Conservation (phyloP, 2,113 vertebrate species). For the Chloroceryle aenea region DNA sequence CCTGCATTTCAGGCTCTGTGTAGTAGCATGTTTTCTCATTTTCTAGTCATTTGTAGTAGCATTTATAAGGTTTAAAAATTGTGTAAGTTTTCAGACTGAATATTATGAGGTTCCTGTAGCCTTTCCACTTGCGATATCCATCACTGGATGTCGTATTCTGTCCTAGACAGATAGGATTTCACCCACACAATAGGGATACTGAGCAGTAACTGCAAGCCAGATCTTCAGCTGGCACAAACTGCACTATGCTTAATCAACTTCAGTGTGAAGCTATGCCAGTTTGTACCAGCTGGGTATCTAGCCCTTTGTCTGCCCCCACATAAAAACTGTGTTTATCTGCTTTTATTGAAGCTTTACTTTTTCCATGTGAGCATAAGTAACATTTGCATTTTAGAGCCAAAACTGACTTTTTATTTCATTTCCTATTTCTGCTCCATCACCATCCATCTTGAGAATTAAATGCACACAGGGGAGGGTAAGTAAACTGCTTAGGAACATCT, state of each 20-base stretch:
- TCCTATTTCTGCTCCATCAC: slow-evolving; percentile 1
- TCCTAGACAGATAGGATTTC: slow-evolving; percentile 10
- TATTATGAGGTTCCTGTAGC: neutral
- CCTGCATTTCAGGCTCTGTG: neutral
- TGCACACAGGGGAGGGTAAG: neutral
- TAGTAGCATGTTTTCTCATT: neutral
- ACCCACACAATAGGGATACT: slow-evolving; percentile 7
- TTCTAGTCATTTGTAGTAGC: neutral
- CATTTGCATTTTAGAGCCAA: slow-evolving; percentile 8
- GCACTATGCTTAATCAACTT: slow-evolving; percentile 46
- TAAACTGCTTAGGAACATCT: slow-evolving; percentile 39
- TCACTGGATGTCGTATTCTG: neutral
- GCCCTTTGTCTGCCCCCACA: slow-evolving; percentile 53
- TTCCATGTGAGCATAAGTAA: slow-evolving; percentile 31
- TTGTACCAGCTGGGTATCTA: slow-evolving; percentile 59
- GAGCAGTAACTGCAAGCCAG: slow-evolving; percentile 33
- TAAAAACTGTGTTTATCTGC: slow-evolving; percentile 56
- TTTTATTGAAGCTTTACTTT: slow-evolving; percentile 49
- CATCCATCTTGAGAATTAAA: slow-evolving; percentile 34
- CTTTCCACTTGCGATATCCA: neutral
- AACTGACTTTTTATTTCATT: slow-evolving; percentile 16
- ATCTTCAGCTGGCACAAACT: slow-evolving; percentile 53
- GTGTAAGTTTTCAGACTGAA: neutral
- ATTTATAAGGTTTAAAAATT: neutral
- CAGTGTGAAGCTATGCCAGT: slow-evolving; percentile 62